These are phyloP conservation scores for Rafetus swinhoei DNA, from an alignment of 2,113 vertebrate species.

Conservation along the genomic window DNA sequence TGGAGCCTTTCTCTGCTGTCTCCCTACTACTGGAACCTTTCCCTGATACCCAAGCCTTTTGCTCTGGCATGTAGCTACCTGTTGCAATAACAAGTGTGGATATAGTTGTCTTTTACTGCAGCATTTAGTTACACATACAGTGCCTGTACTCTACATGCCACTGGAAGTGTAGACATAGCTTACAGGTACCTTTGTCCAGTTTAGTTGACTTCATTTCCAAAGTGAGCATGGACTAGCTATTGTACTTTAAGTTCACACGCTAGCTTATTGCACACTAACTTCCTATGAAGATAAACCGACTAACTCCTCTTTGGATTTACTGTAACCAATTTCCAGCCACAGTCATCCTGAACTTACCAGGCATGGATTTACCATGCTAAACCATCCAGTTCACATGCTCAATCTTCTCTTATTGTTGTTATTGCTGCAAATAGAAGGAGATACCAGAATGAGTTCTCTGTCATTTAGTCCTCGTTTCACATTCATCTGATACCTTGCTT, in stretches of 20 bases:
- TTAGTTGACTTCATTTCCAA: background rate
- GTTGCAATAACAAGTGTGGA: background rate
- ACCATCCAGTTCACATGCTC: background rate
- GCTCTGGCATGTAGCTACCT: background rate
- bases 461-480: conserved; percentile 33
- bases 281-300: background rate
- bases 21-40: background rate
- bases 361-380: background rate
- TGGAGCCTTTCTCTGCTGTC: background rate
- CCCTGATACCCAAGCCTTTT: background rate
- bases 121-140: background rate
- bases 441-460: conserved; percentile 18
- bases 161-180: background rate
- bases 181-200: background rate
- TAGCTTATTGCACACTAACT: background rate
- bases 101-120: background rate
- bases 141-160: background rate
- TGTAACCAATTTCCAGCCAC: background rate
- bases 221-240: background rate
- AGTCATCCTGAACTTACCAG: background rate
- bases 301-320: background rate
- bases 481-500: background rate
- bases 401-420: background rate
- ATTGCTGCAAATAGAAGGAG: conserved; percentile 16
- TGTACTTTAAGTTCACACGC: background rate